Percentiles rank a stretch among this genome's conserved stretches.
Evolutionary conservation across 2,888 invertebrate species (phyloP).

Genomic region (Nemapogon koenigi): DNA sequence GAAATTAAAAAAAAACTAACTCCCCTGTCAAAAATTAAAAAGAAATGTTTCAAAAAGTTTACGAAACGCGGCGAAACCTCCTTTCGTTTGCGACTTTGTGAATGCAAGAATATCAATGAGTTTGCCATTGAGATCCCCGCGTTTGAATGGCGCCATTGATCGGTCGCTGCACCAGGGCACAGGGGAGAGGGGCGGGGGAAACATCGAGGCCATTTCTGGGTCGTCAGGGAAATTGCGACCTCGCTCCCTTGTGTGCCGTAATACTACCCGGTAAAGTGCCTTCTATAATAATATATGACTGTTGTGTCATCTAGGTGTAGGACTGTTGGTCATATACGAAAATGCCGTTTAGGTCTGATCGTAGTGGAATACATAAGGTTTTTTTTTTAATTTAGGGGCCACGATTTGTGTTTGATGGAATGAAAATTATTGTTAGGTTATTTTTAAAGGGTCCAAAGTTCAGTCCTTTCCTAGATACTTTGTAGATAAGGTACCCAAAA

Average conservation of each 20-base stretch:
- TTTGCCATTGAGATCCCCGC: slow-evolving; percentile 18
- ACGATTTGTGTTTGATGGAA: too few relatives aligned
- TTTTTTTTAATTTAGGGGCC: neutral
- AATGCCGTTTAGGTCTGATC: neutral
- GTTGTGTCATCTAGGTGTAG: neutral
- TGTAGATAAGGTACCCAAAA: too few relatives aligned
- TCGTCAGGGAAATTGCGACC: slow-evolving; percentile 5
- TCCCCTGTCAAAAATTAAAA: too few relatives aligned
- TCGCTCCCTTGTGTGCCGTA: slow-evolving; percentile 2
- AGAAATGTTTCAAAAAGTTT: too few relatives aligned
- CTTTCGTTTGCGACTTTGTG: too few relatives aligned
- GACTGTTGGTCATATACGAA: neutral
- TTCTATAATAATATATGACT: neutral
- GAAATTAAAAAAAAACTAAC: too few relatives aligned
- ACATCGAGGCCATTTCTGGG: slow-evolving; percentile 8
- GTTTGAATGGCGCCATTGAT: slow-evolving; percentile 41
- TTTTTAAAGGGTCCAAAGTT: too few relatives aligned
- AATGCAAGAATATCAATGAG: slow-evolving; percentile 33
- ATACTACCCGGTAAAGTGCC: neutral
- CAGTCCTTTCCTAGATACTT: too few relatives aligned
- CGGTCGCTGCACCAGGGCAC: slow-evolving; percentile 18
- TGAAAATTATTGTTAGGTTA: too few relatives aligned
- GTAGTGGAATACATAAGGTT: neutral
- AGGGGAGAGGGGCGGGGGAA: slow-evolving; percentile 19
- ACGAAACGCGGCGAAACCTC: neutral